Evolutionary conservation across 2,797 vertebrate species (phyloP).

Genomic region (Chelmon rostratus): DNA sequence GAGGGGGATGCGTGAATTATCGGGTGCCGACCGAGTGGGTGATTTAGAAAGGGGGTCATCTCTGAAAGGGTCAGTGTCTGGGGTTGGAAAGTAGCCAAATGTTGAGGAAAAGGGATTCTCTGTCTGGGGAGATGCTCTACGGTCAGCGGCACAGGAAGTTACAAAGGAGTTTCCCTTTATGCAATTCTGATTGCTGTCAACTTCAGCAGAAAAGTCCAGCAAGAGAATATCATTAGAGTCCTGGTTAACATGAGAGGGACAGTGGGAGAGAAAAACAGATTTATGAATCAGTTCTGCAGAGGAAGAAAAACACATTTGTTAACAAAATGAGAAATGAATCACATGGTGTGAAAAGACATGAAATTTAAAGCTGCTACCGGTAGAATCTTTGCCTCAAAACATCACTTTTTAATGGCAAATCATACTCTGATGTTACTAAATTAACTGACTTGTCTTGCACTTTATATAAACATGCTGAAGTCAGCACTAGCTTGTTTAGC

Average conservation of each 20-base stretch:
- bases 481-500: neutral
- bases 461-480: neutral
- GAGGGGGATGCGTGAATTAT: conserved; percentile 80
- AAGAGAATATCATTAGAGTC: conserved; percentile 95
- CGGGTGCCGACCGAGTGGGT: conserved; percentile 76
- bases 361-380: conserved; percentile 71
- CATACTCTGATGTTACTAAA: neutral
- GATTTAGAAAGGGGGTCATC: conserved; percentile 91
- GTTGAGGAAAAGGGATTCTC: conserved; percentile 88
- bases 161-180: conserved; percentile 91
- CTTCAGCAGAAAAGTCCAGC: conserved; percentile 97
- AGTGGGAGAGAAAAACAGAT: conserved; percentile 59
- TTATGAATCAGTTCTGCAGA: conserved; percentile 71
- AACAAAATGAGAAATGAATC: conserved; percentile 72
- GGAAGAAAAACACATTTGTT: conserved; percentile 50
- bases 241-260: conserved; percentile 89
- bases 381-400: conserved; percentile 16
- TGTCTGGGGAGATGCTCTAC: conserved; percentile 85
- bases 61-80: conserved; percentile 93
- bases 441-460: neutral
- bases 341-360: conserved; percentile 58
- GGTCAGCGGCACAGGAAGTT: conserved; percentile 84
- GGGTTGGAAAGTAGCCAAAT: conserved; percentile 93
- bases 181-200: conserved; percentile 95
- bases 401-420: neutral